Conservation (phyloP, 1,140 invertebrate genomes). For the Dreissena polymorpha region DNA sequence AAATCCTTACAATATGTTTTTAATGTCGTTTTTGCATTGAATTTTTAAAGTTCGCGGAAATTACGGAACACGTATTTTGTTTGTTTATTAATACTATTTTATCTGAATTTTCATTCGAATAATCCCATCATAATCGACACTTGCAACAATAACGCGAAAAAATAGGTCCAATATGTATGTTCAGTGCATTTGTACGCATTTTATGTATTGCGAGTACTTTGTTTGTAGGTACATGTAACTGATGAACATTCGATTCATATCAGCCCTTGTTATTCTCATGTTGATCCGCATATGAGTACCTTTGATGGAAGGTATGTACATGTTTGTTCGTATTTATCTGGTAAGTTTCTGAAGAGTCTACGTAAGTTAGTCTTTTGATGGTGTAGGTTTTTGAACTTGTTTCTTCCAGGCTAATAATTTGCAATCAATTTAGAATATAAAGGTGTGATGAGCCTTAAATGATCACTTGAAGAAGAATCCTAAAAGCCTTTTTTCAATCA, state of each 20-base stretch:
- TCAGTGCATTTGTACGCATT: not conserved
- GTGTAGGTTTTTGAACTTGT: not conserved
- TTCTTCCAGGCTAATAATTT: not conserved
- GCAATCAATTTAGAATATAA: not conserved
- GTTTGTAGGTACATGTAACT: slow-evolving; percentile 21
- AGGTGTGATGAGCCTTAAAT: not conserved
- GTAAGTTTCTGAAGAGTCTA: not conserved
- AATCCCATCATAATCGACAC: not conserved
- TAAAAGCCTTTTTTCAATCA: not conserved
- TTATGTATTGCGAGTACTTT: not conserved
- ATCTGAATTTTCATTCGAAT: not conserved
- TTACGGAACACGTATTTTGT: not conserved
- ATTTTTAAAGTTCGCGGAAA: not conserved
- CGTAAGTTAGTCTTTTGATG: not conserved
- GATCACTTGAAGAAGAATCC: too few species aligned
- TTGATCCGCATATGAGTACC: slow-evolving; percentile 20
- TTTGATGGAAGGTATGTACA: slow-evolving; percentile 23
- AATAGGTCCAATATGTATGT: not conserved
- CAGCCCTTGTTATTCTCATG: slow-evolving; percentile 24
- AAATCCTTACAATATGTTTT: not conserved
- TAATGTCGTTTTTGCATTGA: not conserved
- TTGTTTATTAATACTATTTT: not conserved
- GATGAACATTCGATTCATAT: not conserved
- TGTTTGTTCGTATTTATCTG: not conserved
- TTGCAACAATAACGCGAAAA: not conserved